These are phyloP conservation scores for Philopotamus ludificatus DNA, from an alignment of 1,140 invertebrate species.

Conservation along the genomic window DNA sequence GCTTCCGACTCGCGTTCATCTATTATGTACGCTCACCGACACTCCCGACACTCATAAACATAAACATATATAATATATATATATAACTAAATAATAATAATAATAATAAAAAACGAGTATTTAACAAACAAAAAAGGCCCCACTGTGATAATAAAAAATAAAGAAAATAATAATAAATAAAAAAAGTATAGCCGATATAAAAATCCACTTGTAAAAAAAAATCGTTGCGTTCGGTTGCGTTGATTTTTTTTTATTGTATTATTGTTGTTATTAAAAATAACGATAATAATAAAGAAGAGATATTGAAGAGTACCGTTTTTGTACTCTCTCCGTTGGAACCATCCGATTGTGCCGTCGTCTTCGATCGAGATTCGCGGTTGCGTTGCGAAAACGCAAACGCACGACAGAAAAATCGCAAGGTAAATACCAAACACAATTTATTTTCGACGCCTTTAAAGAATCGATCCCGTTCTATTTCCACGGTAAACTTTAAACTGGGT, in stretches of 20 bases:
- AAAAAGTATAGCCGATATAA: neutral
- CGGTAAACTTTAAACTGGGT: conserved; percentile 16
- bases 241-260: too few relatives aligned
- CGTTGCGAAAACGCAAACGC: neutral
- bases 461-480: conserved; percentile 16
- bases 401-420: conserved; percentile 7
- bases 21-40: too few relatives aligned
- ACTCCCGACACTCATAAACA: neutral
- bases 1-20: too few relatives aligned
- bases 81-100: neutral
- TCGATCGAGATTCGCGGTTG: neutral
- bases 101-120: neutral
- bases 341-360: too few relatives aligned
- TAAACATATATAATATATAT: neutral
- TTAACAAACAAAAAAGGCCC: neutral
- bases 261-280: too few relatives aligned
- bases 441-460: neutral
- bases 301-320: conserved; percentile 22
- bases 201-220: neutral
- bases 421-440: conserved; percentile 4
- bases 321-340: conserved; percentile 11
- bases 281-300: conserved; percentile 6
- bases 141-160: conserved; percentile 2
- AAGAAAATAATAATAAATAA: neutral
- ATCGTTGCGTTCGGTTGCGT: too few relatives aligned